Evolutionary conservation across 2,888 invertebrate genomes (phyloP).

Genomic region (Drosophila hamatofila): DNA sequence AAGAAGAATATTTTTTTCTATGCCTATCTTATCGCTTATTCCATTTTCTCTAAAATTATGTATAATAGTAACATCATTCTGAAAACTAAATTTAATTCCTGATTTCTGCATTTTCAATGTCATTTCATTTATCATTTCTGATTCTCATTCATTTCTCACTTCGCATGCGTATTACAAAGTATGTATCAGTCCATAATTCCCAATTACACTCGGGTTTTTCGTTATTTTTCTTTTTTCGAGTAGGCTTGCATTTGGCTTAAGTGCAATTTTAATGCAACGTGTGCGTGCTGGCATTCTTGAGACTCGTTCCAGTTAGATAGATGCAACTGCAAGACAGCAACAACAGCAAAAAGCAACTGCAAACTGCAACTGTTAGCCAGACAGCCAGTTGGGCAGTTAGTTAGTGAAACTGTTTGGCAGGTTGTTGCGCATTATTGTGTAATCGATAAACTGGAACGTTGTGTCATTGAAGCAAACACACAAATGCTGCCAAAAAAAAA

Average conservation of each 20-base stretch:
- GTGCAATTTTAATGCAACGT: conserved; percentile 54
- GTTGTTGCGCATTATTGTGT: conserved; percentile 59
- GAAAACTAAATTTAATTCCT: background rate
- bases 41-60: background rate
- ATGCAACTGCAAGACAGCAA: conserved; percentile 33
- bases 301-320: conserved; percentile 49
- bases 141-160: too few species aligned
- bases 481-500: conserved; percentile 6
- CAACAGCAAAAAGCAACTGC: conserved; percentile 12
- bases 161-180: background rate
- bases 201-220: background rate
- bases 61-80: background rate
- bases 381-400: conserved; percentile 15
- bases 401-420: conserved; percentile 59
- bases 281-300: conserved; percentile 62
- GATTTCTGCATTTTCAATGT: background rate
- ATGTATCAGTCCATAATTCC: background rate
- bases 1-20: too few species aligned
- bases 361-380: conserved; percentile 24
- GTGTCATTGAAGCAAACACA: conserved; percentile 47
- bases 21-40: too few species aligned
- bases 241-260: conserved; percentile 41
- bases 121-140: too few species aligned
- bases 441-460: conserved; percentile 61
- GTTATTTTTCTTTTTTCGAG: background rate